Evolutionary conservation across 2,113 vertebrate genomes (phyloP).

Genomic region (Podilymbus podiceps): DNA sequence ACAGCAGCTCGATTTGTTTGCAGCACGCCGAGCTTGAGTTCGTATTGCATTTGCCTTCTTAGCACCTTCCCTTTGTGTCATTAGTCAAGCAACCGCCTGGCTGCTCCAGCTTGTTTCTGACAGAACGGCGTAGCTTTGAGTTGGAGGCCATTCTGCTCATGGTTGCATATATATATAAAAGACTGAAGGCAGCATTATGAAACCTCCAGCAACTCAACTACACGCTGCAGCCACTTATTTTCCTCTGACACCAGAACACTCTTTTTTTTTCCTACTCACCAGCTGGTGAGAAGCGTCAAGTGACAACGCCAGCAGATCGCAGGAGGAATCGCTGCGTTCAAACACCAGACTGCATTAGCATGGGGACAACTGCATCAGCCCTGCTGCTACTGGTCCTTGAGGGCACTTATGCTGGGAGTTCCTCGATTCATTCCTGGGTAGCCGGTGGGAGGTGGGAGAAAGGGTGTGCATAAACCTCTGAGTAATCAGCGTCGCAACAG

Average conservation of each 20-base stretch:
- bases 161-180: slow-evolving; percentile 20
- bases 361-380: not conserved
- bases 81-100: slow-evolving; percentile 10
- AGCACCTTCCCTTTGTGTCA: slow-evolving; percentile 34
- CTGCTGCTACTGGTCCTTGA: not conserved
- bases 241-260: slow-evolving; percentile 27
- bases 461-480: not conserved
- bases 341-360: not conserved
- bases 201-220: not conserved
- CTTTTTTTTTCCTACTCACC: slow-evolving; percentile 20
- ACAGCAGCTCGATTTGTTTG: slow-evolving; percentile 20
- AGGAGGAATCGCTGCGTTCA: not conserved
- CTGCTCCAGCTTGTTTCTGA: slow-evolving; percentile 50
- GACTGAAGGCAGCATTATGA: slow-evolving; percentile 41
- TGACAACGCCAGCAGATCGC: not conserved
- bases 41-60: slow-evolving; percentile 3
- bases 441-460: not conserved
- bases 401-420: accelerated
- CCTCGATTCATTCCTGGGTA: not conserved
- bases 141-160: slow-evolving; percentile 37
- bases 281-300: slow-evolving; percentile 33
- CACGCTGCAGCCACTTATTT: not conserved
- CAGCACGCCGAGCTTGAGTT: not conserved
- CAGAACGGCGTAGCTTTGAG: not conserved
- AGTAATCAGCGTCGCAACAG: not conserved